phyloP scores from a whole-genome alignment of 1,140 invertebrate species.

The Physella acuta region DNA sequence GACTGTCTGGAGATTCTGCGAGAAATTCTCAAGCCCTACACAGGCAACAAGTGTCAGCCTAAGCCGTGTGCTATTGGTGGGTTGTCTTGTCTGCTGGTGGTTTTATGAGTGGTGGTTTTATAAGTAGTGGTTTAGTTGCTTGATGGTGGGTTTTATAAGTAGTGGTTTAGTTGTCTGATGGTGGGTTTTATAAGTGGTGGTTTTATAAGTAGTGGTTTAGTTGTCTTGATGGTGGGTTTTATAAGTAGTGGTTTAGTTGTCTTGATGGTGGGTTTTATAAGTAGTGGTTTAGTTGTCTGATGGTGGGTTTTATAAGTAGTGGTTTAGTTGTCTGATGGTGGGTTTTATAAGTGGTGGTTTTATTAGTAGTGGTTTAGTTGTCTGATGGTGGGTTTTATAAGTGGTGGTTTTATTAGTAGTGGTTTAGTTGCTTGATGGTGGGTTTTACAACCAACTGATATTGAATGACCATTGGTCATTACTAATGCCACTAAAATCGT shows the following conservation, averaged over 20 bases:
- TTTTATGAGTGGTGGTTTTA: too few relatives aligned
- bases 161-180: too few relatives aligned
- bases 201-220: too few relatives aligned
- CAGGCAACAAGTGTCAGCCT: conserved; percentile 42
- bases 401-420: background rate
- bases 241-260: too few relatives aligned
- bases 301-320: too few relatives aligned
- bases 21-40: conserved; percentile 36
- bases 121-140: too few relatives aligned
- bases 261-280: too few relatives aligned
- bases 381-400: background rate
- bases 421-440: background rate
- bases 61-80: conserved; percentile 51
- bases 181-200: too few relatives aligned
- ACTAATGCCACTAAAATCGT: background rate
- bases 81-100: too few relatives aligned
- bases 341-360: background rate
- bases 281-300: too few relatives aligned
- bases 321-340: background rate
- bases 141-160: too few relatives aligned
- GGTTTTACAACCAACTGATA: background rate
- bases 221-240: too few relatives aligned
- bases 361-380: background rate
- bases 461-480: background rate
- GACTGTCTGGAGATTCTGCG: conserved; percentile 41